Conservation (phyloP, 2,797 vertebrate genomes). For the Emydoidea blandingii region DNA sequence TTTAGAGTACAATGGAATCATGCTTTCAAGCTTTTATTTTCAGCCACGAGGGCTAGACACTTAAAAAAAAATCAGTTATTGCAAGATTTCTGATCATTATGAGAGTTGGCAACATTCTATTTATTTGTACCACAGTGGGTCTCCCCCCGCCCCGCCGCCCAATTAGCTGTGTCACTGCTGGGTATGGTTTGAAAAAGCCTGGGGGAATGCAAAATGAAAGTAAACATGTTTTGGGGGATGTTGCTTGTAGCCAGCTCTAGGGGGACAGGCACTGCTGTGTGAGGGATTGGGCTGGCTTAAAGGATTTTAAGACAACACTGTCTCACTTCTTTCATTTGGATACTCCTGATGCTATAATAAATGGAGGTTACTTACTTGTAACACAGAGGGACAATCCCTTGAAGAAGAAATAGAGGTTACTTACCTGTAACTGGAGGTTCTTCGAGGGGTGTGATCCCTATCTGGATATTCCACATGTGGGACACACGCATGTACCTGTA, state of each 20-base stretch:
- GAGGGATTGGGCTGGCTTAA: background rate
- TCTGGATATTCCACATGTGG: too few relatives aligned
- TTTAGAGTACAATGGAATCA: slow-evolving; percentile 36
- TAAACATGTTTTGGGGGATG: background rate
- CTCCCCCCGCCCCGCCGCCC: background rate
- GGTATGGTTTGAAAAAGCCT: too few relatives aligned
- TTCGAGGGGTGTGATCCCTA: too few relatives aligned
- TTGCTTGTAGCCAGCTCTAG: background rate
- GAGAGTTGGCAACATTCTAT: background rate
- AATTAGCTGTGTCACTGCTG: background rate
- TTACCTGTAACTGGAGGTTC: too few relatives aligned
- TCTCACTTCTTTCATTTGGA: background rate
- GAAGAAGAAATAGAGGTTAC: too few relatives aligned
- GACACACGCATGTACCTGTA: too few relatives aligned
- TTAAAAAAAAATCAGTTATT: background rate
- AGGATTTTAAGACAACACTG: background rate
- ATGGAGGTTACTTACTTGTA: too few relatives aligned
- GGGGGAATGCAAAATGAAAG: background rate
- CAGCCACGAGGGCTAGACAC: background rate
- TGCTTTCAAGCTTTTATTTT: slow-evolving; percentile 6
- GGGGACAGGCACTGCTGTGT: background rate
- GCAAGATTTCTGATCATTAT: background rate
- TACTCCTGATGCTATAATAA: background rate
- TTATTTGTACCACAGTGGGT: background rate
- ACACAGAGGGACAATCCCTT: too few relatives aligned